Evolutionary conservation across 1,140 invertebrate species (phyloP).

Genomic region (Stenopsyche tienmushanensis): DNA sequence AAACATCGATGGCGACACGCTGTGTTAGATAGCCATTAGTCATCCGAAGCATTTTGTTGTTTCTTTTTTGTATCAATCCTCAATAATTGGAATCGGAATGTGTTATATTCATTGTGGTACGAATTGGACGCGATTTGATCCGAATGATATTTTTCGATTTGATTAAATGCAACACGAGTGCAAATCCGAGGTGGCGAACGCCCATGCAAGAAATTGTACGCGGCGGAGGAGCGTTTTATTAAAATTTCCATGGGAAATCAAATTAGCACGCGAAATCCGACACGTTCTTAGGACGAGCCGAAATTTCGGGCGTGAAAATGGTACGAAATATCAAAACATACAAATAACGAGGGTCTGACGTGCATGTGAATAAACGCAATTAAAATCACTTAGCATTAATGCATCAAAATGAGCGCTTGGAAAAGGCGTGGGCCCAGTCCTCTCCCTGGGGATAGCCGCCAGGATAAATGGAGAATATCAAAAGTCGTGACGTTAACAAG

Average conservation of each 20-base stretch:
- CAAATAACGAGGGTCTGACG: conserved; percentile 38
- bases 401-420: neutral
- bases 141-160: no score
- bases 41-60: conserved; percentile 31
- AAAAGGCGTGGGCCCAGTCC: neutral
- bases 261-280: neutral
- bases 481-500: conserved; percentile 22
- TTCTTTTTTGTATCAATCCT: no score
- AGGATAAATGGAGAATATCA: conserved; percentile 13
- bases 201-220: no score
- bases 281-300: neutral
- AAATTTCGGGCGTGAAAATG: conserved; percentile 2
- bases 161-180: no score
- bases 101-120: neutral
- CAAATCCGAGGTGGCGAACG: no score
- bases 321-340: no score
- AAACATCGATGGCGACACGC: conserved; percentile 39
- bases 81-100: conserved; percentile 21
- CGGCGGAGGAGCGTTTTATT: neutral
- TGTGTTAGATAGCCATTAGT: conserved; percentile 39
- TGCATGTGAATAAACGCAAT: conserved; percentile 39
- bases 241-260: neutral
- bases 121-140: neutral
- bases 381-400: conserved; percentile 40
- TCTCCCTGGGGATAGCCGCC: no score